These are phyloP conservation scores for Melanotaenia parkinsoni DNA, from an alignment of 2,797 vertebrate genomes.

Conservation along the genomic window DNA sequence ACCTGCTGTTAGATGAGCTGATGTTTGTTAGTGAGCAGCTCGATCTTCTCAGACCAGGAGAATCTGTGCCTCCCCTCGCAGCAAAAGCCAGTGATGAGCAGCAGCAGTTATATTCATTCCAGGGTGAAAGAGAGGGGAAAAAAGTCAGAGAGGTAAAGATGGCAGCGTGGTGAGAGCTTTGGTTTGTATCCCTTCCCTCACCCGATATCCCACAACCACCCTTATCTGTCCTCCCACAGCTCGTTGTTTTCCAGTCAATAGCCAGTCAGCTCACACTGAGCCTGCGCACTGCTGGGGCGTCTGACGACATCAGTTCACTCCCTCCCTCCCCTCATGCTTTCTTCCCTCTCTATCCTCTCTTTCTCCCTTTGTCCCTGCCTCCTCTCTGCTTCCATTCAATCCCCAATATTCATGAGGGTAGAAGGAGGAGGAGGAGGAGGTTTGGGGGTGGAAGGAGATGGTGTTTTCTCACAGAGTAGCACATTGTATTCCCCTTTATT, in stretches of 20 bases:
- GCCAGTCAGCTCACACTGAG: conserved; percentile 73
- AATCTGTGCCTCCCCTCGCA: conserved; percentile 57
- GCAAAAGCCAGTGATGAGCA: conserved; percentile 53
- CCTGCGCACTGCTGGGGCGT: conserved; percentile 75
- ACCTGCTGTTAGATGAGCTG: conserved; percentile 74
- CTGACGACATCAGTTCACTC: conserved; percentile 69
- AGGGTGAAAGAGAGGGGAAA: conserved; percentile 15
- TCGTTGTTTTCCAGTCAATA: conserved; percentile 81
- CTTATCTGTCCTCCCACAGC: conserved; percentile 70
- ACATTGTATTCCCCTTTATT: conserved; percentile 9
- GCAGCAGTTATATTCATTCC: conserved; percentile 70
- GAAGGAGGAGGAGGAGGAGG: conserved; percentile 34
- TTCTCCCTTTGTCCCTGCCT: conserved; percentile 58
- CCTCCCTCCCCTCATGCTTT: conserved; percentile 3
- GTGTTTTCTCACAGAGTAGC: conserved; percentile 33
- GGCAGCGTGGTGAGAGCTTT: conserved; percentile 43
- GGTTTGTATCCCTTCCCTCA: conserved; percentile 58
- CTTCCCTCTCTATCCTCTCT: conserved; percentile 27
- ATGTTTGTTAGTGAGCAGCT: conserved; percentile 31
- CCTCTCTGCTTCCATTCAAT: conserved; percentile 41
- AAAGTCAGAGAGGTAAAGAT: conserved; percentile 38
- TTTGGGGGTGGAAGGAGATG: conserved; percentile 43
- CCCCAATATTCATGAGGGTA: conserved; percentile 75
- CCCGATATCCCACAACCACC: conserved; percentile 61
- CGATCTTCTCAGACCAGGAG: conserved; percentile 63